These are phyloP conservation scores for Kryphioiulus occultus DNA, from an alignment of 2,888 invertebrate species.

Conservation along the genomic window DNA sequence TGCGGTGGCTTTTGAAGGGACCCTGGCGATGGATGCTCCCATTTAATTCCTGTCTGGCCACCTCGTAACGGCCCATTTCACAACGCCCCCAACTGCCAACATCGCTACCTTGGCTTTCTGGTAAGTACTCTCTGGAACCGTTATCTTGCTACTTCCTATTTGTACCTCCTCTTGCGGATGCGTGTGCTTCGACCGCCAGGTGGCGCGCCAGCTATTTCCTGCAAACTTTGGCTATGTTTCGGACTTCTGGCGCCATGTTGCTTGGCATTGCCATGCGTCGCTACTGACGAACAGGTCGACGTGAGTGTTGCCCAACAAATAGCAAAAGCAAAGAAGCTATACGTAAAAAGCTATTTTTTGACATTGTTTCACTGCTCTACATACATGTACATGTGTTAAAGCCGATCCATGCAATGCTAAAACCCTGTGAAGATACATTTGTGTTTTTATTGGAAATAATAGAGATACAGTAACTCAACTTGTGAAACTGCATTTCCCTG, in stretches of 20 bases:
- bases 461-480: too few relatives aligned
- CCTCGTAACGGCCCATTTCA: background rate
- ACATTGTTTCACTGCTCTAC: too few relatives aligned
- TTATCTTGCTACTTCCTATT: background rate
- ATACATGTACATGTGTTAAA: too few relatives aligned
- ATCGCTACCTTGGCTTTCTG: background rate
- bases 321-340: too few relatives aligned
- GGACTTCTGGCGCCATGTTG: background rate
- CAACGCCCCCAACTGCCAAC: background rate
- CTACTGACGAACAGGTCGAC: too few relatives aligned
- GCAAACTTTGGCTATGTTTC: background rate
- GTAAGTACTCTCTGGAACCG: slow-evolving; percentile 29
- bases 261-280: too few relatives aligned
- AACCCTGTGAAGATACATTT: too few relatives aligned
- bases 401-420: too few relatives aligned
- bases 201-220: background rate
- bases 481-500: too few relatives aligned
- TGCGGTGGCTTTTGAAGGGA: background rate
- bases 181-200: background rate
- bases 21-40: background rate
- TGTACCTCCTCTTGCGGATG: background rate
- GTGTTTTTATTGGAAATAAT: too few relatives aligned
- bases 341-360: too few relatives aligned
- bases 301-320: too few relatives aligned
- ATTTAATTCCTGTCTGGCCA: background rate